Evolutionary conservation across 2,888 invertebrate species (phyloP).

Genomic region (Drosophila ustulata): DNA sequence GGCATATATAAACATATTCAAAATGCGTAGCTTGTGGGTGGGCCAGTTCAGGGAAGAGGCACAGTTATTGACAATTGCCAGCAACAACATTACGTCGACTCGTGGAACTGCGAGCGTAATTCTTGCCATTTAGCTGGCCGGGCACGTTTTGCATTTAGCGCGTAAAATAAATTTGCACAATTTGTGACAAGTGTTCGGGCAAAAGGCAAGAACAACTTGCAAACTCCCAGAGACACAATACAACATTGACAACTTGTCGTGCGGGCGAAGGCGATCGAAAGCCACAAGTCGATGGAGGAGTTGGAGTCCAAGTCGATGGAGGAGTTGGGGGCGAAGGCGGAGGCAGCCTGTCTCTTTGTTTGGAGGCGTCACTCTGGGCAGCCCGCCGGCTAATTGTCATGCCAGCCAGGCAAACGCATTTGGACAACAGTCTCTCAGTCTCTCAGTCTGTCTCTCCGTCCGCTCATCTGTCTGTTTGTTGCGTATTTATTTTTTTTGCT

Average conservation of each 20-base stretch:
- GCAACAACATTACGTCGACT: background rate
- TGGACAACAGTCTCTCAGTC: constrained; percentile 28
- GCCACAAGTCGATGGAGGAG: background rate
- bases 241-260: constrained; percentile 60
- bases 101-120: constrained; percentile 53
- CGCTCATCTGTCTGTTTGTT: constrained; percentile 30
- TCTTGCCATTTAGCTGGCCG: constrained; percentile 76
- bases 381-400: constrained; percentile 75
- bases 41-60: constrained; percentile 62
- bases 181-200: constrained; percentile 76
- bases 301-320: background rate
- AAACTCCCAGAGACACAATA: constrained; percentile 29
- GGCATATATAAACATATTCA: constrained; percentile 35
- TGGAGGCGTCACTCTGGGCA: constrained; percentile 73
- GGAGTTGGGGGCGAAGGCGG: constrained; percentile 10
- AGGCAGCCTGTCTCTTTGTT: constrained; percentile 60
- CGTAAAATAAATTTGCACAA: constrained; percentile 80
- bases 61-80: constrained; percentile 68
- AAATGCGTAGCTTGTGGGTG: constrained; percentile 63
- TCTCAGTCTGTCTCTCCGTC: constrained; percentile 10
- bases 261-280: constrained; percentile 7
- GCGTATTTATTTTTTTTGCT: constrained; percentile 49
- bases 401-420: constrained; percentile 73
- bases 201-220: constrained; percentile 32
- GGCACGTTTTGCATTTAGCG: constrained; percentile 80